These are phyloP conservation scores for Telmatherina bonti DNA, from an alignment of 2,797 vertebrate genomes.

Conservation along the genomic window DNA sequence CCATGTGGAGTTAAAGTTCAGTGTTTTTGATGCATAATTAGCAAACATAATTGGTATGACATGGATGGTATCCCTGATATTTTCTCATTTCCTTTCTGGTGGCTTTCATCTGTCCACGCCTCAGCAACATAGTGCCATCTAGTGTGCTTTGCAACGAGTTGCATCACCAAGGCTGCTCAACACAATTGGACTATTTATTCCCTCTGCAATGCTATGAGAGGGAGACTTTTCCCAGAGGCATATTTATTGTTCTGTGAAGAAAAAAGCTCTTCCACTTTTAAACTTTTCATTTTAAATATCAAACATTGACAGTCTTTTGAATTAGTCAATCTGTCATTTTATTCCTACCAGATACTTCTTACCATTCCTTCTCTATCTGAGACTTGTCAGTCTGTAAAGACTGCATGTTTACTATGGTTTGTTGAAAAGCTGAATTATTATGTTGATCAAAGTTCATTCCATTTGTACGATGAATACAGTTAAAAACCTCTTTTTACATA, in stretches of 20 bases:
- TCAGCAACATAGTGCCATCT: slow-evolving; percentile 72
- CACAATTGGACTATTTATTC: slow-evolving; percentile 54
- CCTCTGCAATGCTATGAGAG: slow-evolving; percentile 36
- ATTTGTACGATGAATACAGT: background rate
- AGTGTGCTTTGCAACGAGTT: slow-evolving; percentile 51
- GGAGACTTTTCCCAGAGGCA: slow-evolving; percentile 39
- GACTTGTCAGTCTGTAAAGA: background rate
- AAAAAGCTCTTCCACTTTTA: slow-evolving; percentile 7
- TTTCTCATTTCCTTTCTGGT: background rate
- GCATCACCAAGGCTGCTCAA: slow-evolving; percentile 35
- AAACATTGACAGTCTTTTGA: slow-evolving; percentile 2
- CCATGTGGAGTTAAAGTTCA: slow-evolving; percentile 3
- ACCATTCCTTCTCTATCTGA: background rate
- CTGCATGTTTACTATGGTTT: background rate
- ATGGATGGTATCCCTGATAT: slow-evolving; percentile 7
- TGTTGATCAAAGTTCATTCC: background rate
- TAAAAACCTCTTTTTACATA: background rate
- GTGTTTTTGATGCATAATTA: slow-evolving; percentile 21
- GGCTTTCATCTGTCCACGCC: slow-evolving; percentile 9
- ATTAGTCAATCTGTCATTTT: background rate
- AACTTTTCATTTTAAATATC: background rate
- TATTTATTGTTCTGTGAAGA: slow-evolving; percentile 41
- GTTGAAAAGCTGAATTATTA: background rate
- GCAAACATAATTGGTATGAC: slow-evolving; percentile 19
- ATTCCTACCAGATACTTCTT: background rate